Conservation (phyloP, 92 coral and sea anemone genomes). For the Anthopleura xanthogrammica region DNA sequence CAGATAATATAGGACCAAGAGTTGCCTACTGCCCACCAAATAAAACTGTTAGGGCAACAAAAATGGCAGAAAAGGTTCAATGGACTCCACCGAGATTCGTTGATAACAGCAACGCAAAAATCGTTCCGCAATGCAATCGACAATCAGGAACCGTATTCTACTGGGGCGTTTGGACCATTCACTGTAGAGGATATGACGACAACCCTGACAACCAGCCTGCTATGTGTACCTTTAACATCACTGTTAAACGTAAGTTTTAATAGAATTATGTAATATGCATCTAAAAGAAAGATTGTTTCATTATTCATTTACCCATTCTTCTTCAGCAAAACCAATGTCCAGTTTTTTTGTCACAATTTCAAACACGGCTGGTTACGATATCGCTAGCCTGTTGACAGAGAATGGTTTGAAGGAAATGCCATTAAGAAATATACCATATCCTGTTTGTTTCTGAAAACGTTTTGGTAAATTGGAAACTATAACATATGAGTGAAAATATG, state of each 20-base stretch:
- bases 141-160: conserved; percentile 29
- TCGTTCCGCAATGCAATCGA: conserved; percentile 28
- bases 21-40: conserved; percentile 30
- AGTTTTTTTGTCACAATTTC: too few species aligned
- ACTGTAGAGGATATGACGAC: conserved; percentile 56
- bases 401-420: too few species aligned
- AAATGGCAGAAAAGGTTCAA: conserved; percentile 7
- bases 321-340: not conserved
- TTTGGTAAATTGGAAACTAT: not conserved
- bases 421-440: too few species aligned
- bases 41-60: conserved; percentile 2
- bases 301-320: not conserved
- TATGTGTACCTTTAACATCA: conserved; percentile 46
- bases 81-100: conserved; percentile 35
- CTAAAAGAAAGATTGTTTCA: not conserved
- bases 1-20: conserved; percentile 36
- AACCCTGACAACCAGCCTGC: conserved; percentile 62
- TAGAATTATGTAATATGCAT: not conserved
- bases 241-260: conserved; percentile 44
- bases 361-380: too few species aligned
- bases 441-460: too few species aligned
- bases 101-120: conserved; percentile 25
- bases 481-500: too few species aligned
- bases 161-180: conserved; percentile 61
- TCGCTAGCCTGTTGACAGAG: too few species aligned